phyloP scores from a whole-genome alignment of 2,113 vertebrate species.

The Gasterosteus nipponicus region DNA sequence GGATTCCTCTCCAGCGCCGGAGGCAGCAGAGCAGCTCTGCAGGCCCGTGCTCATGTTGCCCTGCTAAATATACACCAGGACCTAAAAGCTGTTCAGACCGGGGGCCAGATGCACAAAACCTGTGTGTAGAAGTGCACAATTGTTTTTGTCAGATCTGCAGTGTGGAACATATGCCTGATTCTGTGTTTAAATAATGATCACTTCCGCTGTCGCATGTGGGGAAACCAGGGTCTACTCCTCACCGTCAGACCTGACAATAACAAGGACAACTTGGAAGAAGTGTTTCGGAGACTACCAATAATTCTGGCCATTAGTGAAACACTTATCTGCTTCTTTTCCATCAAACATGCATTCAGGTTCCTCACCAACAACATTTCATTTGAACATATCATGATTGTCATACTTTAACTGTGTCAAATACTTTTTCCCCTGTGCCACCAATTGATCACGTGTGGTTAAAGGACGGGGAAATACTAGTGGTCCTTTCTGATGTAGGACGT shows the following conservation, averaged over 20 bases:
- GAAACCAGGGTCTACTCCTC: background rate
- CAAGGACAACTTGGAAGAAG: background rate
- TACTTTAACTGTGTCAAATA: background rate
- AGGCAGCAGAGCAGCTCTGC: slow-evolving; percentile 36
- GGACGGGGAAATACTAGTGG: no score
- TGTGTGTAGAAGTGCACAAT: background rate
- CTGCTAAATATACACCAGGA: slow-evolving; percentile 31
- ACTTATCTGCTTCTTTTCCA: no score
- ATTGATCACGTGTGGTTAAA: background rate
- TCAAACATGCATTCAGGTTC: no score
- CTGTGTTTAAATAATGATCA: background rate
- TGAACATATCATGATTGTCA: no score
- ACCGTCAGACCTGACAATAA: background rate
- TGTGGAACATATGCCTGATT: background rate
- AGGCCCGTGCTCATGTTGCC: slow-evolving; percentile 31
- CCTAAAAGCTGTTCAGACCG: background rate
- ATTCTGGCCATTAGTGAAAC: no score
- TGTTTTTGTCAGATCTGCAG: background rate
- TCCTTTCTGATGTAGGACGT: no score
- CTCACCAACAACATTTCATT: no score
- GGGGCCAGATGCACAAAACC: background rate
- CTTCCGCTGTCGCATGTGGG: background rate
- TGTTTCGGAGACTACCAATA: background rate
- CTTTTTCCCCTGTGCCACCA: background rate
- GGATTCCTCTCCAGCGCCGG: slow-evolving; percentile 64